Evolutionary conservation across 2,113 vertebrate species (phyloP).

Genomic region (Salvelinus namaycush): DNA sequence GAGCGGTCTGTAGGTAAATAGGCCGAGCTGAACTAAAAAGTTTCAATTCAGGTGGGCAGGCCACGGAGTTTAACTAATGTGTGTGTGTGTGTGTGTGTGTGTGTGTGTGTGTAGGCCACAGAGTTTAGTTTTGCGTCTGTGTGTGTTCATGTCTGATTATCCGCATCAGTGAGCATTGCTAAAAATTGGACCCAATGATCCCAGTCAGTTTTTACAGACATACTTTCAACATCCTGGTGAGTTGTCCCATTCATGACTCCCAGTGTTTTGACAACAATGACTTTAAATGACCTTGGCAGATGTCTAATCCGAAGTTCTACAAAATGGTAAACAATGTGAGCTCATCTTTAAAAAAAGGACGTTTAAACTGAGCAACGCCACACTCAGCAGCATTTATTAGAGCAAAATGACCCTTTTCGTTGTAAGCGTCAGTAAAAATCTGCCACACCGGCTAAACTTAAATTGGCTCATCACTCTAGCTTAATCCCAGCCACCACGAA

Average conservation of each 20-base stretch:
- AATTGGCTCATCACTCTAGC: conserved; percentile 65
- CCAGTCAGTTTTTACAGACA: conserved; percentile 55
- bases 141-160: conserved; percentile 7
- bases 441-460: conserved; percentile 56
- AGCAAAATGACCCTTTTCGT: conserved; percentile 53
- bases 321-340: conserved; percentile 27
- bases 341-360: conserved; percentile 33
- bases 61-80: too few species aligned
- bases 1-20: not conserved
- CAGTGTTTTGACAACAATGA: conserved; percentile 58
- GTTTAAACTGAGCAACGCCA: conserved; percentile 54
- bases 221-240: conserved; percentile 40
- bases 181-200: conserved; percentile 45
- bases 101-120: not conserved
- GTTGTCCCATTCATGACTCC: conserved; percentile 44
- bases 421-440: conserved; percentile 61
- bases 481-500: conserved; percentile 35
- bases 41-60: too few species aligned
- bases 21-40: too few species aligned
- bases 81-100: not conserved
- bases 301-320: too few species aligned
- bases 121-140: not conserved
- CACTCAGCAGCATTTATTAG: conserved; percentile 27
- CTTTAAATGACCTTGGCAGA: conserved; percentile 49
- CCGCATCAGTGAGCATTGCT: conserved; percentile 16